These are phyloP conservation scores for Orthosia gracilis DNA, from an alignment of 2,888 invertebrate species.

Conservation along the genomic window DNA sequence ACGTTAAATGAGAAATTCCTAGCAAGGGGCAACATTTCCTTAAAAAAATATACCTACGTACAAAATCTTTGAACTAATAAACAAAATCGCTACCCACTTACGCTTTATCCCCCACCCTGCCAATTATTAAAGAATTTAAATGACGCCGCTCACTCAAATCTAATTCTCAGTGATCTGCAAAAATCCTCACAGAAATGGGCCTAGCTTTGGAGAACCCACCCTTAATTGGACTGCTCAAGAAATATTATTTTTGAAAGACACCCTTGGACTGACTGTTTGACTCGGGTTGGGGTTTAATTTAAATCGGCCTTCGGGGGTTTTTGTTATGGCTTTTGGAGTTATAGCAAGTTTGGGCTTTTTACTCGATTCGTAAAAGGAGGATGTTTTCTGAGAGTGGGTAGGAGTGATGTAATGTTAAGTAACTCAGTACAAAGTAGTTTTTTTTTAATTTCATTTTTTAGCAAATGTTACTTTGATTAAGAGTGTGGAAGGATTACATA, in stretches of 20 bases:
- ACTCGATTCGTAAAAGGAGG: no score
- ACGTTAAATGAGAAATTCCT: no score
- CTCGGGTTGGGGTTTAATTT: conserved; percentile 48
- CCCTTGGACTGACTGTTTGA: conserved; percentile 43
- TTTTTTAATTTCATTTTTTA: no score
- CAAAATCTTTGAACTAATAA: background rate
- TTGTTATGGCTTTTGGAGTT: conserved; percentile 13
- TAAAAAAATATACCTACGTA: no score
- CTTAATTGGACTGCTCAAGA: conserved; percentile 72
- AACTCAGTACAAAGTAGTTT: no score
- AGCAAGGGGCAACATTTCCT: no score
- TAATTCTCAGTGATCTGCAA: conserved; percentile 74
- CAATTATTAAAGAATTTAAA: conserved; percentile 79
- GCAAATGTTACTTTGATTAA: no score
- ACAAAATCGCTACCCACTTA: conserved; percentile 8
- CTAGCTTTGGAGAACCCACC: conserved; percentile 65
- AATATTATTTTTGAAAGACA: conserved; percentile 70
- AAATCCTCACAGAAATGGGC: conserved; percentile 74
- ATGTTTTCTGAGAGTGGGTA: no score
- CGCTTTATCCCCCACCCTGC: conserved; percentile 7
- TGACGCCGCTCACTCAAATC: conserved; percentile 75
- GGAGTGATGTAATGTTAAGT: no score
- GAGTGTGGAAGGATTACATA: no score
- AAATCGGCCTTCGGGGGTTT: conserved; percentile 36
- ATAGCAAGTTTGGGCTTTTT: background rate